A percentile compares a stretch with the other conserved stretches of the same genome.
These are phyloP conservation scores for Muscidifurax raptorellus DNA, from an alignment of 1,140 invertebrate genomes.

Conservation along the genomic window DNA sequence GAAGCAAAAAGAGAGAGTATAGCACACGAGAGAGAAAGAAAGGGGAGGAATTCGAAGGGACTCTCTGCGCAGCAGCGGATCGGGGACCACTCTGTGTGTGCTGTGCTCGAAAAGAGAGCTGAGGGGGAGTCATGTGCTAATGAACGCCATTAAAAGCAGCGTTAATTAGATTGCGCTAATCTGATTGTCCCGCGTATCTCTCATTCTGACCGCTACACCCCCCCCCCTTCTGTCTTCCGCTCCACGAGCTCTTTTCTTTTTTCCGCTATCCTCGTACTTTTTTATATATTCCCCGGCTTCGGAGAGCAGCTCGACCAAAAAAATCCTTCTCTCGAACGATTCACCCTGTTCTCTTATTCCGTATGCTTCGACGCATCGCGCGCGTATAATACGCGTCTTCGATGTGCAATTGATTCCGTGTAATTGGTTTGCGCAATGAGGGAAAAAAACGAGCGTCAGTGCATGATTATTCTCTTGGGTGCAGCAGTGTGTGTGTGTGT, in stretches of 20 bases:
- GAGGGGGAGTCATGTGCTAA: conserved; percentile 70
- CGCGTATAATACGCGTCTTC: too few relatives aligned
- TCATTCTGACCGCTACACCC: conserved; percentile 26
- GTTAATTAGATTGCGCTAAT: conserved; percentile 76
- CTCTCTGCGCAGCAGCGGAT: not conserved
- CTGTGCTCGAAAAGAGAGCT: conserved; percentile 52
- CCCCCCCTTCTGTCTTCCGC: not conserved
- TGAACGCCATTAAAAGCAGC: conserved; percentile 76
- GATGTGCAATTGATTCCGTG: conserved; percentile 27
- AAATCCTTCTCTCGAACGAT: too few relatives aligned
- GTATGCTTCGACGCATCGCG: too few relatives aligned
- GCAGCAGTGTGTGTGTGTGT: too few relatives aligned
- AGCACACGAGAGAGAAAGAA: conserved; percentile 24
- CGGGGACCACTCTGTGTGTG: not conserved
- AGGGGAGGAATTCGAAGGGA: conserved; percentile 45
- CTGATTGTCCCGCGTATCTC: conserved; percentile 73
- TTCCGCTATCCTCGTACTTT: conserved; percentile 18
- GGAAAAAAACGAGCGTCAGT: not conserved
- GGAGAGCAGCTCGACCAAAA: not conserved
- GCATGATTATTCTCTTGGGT: not conserved
- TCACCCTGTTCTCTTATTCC: too few relatives aligned
- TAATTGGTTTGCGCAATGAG: not conserved
- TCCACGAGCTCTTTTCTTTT: not conserved
- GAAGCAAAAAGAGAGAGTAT: conserved; percentile 45
- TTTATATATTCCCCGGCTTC: not conserved